phyloP scores from a whole-genome alignment of 2,797 vertebrate species.

The Lepus oiostolus region DNA sequence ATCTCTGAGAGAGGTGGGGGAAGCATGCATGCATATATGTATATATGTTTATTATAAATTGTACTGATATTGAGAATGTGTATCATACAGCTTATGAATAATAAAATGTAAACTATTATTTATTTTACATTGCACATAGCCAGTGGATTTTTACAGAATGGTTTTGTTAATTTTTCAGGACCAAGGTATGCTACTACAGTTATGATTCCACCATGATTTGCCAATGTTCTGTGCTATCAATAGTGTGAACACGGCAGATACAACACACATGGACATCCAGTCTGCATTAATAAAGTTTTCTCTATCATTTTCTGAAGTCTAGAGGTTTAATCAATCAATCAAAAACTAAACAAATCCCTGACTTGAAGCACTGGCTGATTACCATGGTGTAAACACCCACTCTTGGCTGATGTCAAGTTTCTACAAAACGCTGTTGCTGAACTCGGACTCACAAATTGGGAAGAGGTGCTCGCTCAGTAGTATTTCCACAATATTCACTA shows the following conservation, averaged over 20 bases:
- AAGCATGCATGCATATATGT: too few relatives aligned
- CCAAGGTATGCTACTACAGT: neutral
- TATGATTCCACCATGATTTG: neutral
- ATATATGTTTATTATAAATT: neutral
- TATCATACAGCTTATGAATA: neutral
- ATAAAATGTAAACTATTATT: slow-evolving; percentile 5
- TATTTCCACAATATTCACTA: neutral
- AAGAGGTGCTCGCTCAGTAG: neutral
- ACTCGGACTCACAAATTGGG: neutral
- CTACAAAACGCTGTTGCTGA: neutral
- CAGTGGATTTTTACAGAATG: neutral
- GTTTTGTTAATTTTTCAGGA: slow-evolving; percentile 1
- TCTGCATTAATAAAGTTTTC: slow-evolving; percentile 26
- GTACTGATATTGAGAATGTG: neutral
- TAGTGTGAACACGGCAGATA: neutral
- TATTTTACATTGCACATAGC: neutral
- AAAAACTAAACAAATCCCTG: neutral
- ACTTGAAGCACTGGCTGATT: neutral
- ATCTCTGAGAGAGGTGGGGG: too few relatives aligned
- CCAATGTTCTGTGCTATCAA: neutral
- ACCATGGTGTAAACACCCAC: neutral
- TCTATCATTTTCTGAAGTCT: slow-evolving; percentile 31
- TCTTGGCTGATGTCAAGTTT: neutral
- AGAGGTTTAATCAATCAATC: neutral
- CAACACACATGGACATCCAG: neutral